Conservation (phyloP, 2,797 vertebrate genomes). For the Acropternis orthonyx region DNA sequence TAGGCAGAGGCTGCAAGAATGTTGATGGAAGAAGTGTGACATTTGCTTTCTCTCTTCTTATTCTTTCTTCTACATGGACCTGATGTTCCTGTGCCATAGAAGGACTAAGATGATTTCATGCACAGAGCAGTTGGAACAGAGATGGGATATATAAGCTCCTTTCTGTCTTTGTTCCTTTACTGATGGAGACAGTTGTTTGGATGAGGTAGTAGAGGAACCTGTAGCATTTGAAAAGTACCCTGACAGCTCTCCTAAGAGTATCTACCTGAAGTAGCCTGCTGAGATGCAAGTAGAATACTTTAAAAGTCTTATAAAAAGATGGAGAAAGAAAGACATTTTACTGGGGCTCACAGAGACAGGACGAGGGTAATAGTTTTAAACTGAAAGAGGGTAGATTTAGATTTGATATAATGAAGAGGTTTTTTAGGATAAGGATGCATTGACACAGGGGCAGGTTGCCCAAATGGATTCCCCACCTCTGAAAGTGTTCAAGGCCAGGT, state of each 20-base stretch:
- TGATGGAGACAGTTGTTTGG: neutral
- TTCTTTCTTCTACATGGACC: neutral
- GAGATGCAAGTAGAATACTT: neutral
- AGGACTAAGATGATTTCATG: neutral
- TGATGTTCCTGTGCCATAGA: neutral
- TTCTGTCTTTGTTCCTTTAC: neutral
- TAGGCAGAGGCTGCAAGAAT: neutral
- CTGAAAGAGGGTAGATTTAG: neutral
- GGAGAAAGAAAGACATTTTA: neutral
- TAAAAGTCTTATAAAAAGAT: neutral
- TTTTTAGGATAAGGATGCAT: neutral
- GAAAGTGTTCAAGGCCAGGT: neutral
- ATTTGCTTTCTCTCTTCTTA: neutral
- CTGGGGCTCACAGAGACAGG: neutral
- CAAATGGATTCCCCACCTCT: neutral
- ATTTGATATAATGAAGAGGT: neutral
- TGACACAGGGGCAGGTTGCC: neutral
- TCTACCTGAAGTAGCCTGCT: neutral
- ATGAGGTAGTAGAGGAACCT: neutral
- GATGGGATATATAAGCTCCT: neutral
- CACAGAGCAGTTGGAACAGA: neutral
- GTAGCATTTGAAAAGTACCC: neutral
- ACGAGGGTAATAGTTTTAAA: neutral
- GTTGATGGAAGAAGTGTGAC: neutral
- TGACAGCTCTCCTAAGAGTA: neutral